Base-by-base conservation (phyloP, 2,888 invertebrate species). In the Lochmaea capreae region DNA sequence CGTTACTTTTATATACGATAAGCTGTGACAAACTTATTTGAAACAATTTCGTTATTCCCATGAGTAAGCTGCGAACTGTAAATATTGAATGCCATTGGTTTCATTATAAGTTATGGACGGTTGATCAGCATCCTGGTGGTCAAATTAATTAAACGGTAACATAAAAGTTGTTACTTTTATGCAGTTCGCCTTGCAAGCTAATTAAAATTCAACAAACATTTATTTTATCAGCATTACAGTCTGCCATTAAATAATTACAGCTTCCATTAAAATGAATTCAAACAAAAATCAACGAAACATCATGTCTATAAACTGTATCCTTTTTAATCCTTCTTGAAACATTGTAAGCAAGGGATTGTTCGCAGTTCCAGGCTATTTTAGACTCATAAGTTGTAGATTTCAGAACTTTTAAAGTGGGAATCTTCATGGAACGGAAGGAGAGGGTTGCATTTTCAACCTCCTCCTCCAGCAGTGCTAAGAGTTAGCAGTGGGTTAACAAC, bases 201-300 rank as follows among this genome's bases (percentile, higher is more conserved):
- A 54, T 54, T 54, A 54, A 54, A n/a, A 54, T 54, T 54, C 46
- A 12, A 46, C 46, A 54, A 8, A 54, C 54, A 54, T 54, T 54
- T 54, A 54, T 18, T 16, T 16, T 16, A 54, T 16, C 16, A 10
- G 10, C 16, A 54, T 33, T 54, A 54, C 54, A 16, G 16, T 5
- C 9, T 18, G 10, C 16, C 16, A 54, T 54, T 54, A 54, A 5
- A 16, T 54, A 18, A 5, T 1, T 2, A 18, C 18, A 18, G 16
- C 16, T 54, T 18, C 9, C 10, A 54, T 46, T 46, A 3, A 14
- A 12, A 4, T 46, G 11, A 46, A 14, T 4, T 12, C 12, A 46
- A 12, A 12, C 33, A 39, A 39, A 39, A 39, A 39, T 8, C 33
- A 39, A 39, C 9, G 8, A 8, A 39, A 33, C 0, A 8, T 39